Evolutionary conservation across 1,140 invertebrate species (phyloP), one percentile per base, ranked within the genome.

Genomic region (Drosophila nannoptera): DNA sequence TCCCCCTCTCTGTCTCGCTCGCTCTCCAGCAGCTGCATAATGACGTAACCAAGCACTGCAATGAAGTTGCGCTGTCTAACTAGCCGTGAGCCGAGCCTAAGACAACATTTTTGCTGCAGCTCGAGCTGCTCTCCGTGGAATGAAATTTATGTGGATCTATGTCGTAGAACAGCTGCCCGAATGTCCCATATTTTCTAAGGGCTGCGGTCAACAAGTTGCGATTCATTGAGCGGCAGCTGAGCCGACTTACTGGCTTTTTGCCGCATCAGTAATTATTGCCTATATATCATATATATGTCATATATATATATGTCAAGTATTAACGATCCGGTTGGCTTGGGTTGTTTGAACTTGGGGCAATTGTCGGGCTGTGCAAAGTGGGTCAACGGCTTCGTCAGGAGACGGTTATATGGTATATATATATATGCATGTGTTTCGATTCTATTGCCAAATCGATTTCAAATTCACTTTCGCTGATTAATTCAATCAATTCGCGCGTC

Each of bases 401-500:
- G 40, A 43, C 40, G 40, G 12, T 14, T 43, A 43, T 3, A 43
- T 43, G 14, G 12, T 43, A 12, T 5, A 12, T 16, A 14, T 6
- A 43, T 16, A 14, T 43, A 43, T 8, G 32, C 48, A 49, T 68
- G 22, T 68, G 66, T 49, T 68, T 63, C 62, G 59, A 48, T 68
- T 54, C 45, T 12, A 58, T 36, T 11, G 22, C 22, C 22, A 22
- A 22, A 2, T 49, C 56, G 33, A 58, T 73, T 50, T 68, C 45
- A 64, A 48, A 65, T 54, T 43, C 31, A 52, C 33, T 50, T 46
- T 61, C 38, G 52, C 22, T 62, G 29, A 81, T 74, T 74, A 67
- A 77, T 74, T 77, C 16, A 77, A 77, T 81, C 70, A 82, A 81
- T 82, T 82, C 53, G 67, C 56, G 46, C 36, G 50, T n/a, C 75